Base-by-base conservation (phyloP, 1,140 invertebrate genomes). In the Bombus huntii region DNA sequence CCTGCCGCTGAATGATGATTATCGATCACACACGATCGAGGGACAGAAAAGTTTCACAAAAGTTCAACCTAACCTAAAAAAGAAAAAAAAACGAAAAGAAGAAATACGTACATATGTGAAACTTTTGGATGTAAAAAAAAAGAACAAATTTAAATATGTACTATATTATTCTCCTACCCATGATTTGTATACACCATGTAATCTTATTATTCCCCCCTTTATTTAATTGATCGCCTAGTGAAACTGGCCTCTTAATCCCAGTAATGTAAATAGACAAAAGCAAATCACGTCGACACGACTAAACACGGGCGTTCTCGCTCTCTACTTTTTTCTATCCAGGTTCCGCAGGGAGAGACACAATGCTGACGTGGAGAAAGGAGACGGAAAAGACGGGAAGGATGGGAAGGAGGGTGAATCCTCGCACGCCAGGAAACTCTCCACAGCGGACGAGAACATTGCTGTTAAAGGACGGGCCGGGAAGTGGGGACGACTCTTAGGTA, bases 401-500 rank as follows among this genome's bases (percentile, higher is more conserved):
- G 92, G 94, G 83, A 95, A 91, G 93, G 92, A 95, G 88, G 92
- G 94, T 86, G 93, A 94, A 74, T 93, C 89, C 39, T 93, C 92
- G 53, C 95, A 96, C 82, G 95, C 96, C 34, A 96, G 96, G 83
- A 96, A 97, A 94, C 94, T 96, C 73, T 96, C 97, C 71, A 94
- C 95, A 31, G 94, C 95, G 42, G 96, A 96, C 12, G 96, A 96
- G 84, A 95, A 95, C 81, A 94, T 94, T 88, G 92, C 94, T 86
- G 92, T 93, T 85, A 95, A 96, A 88, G 91, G 91, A n/a, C 94
- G 95, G 91, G 92, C 96, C 47, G 97, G 97, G 91, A 98, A 98
- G 95, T 98, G 98, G 98, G 97, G 97, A 62, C 96, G 97, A 86
- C 95, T 98, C 87, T 94, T 98, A 91, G 97, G 97, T 92, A 92